phyloP scores from a whole-genome alignment of 2,797 vertebrate species.

The Microtus agrestis region DNA sequence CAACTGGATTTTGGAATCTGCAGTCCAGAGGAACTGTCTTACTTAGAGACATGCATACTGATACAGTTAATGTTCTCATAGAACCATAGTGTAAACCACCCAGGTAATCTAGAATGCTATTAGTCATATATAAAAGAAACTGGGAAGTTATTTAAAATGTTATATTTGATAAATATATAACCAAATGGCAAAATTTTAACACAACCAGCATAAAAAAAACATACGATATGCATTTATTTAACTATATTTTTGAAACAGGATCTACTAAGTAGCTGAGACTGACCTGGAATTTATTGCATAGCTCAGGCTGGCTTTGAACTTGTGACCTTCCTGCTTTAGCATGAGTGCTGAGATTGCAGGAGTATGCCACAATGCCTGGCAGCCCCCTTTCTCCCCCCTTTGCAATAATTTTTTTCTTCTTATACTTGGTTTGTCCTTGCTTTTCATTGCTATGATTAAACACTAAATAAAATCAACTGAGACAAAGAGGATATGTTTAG shows the following conservation, averaged over 20 bases:
- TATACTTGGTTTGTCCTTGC: constrained; percentile 61
- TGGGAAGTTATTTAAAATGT: not conserved
- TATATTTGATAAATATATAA: not conserved
- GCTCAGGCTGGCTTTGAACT: not conserved
- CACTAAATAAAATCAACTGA: not conserved
- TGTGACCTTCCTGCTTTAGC: not conserved
- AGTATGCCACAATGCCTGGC: not conserved
- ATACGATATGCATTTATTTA: not conserved
- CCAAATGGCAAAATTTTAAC: not conserved
- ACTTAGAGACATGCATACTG: not conserved
- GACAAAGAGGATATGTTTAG: not conserved
- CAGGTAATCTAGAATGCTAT: not conserved
- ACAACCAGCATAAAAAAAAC: not conserved
- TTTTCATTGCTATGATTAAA: not conserved
- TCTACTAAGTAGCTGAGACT: not conserved
- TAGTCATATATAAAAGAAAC: not conserved
- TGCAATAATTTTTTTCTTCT: constrained; percentile 87
- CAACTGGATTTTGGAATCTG: not conserved
- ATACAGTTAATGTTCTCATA: not conserved
- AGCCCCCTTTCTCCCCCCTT: not conserved
- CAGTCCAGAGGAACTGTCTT: not conserved
- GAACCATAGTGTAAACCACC: not conserved
- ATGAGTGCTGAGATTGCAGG: not conserved
- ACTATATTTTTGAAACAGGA: not conserved
- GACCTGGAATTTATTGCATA: not conserved